Evolutionary conservation across 53 echinoderm and acorn worm genomes (phyloP), one percentile per base, ranked within the genome.

Genomic region (Arbacia lixula): DNA sequence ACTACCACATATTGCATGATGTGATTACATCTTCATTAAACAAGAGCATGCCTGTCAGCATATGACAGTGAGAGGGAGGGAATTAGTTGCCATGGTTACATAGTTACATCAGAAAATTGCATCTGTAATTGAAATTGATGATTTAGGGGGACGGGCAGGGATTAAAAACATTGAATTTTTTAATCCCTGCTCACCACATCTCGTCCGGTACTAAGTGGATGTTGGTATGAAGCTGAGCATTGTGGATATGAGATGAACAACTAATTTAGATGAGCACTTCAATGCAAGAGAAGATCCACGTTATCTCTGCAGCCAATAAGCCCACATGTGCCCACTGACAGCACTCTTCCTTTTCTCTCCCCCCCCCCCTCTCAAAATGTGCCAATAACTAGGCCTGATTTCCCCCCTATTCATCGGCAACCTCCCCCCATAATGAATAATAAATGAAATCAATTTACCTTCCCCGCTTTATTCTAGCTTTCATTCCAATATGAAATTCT

Each of bases 351-450:
- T n/a, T 11, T 16, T 33, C 14, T 22, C 40, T 43, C 68, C 68
- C 37, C 21, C 21, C 40, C 43, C 43, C 34, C 69, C 69, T 42
- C 42, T 43, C 40, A 25, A 43, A 43, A 42, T 69, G 42, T 43
- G 17, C 21, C 69, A 46, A 69, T 69, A 69, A 69, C 42, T 25
- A 69, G 69, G 27, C 19, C 26, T 41, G 28, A 16, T n/a, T n/a
- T n/a, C n/a, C n/a, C n/a, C n/a, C 27, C 22, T 12, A 43, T 69
- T 40, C 69, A 42, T 40, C 40, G 69, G 43, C 69, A 69, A 69
- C 69, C 40, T 69, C 69, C 29, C 4, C 69, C 74, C 74, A 74
- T 74, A 74, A n/a, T n/a, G n/a, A 74, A 74, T 74, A 74, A 74
- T 74, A 74, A 53, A 74, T 74, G 35, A 74, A 74, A 51, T 74